These are phyloP conservation scores for Aegypius monachus DNA, from an alignment of 2,113 vertebrate species.

Conservation along the genomic window DNA sequence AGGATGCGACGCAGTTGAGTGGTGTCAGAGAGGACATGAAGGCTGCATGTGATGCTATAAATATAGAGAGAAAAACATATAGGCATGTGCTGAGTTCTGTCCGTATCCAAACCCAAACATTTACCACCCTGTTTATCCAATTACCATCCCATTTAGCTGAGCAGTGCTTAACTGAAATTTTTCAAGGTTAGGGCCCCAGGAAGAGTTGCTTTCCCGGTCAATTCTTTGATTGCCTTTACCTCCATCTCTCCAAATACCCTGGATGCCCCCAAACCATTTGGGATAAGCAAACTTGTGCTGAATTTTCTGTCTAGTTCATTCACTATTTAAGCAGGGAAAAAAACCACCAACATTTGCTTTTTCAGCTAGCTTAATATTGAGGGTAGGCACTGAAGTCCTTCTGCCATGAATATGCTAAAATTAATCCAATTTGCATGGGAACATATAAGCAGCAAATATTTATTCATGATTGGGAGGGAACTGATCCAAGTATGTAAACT, in stretches of 20 bases:
- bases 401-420: slow-evolving; percentile 46
- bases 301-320: slow-evolving; percentile 5
- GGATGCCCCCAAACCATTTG: slow-evolving; percentile 23
- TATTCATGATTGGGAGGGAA: slow-evolving; percentile 43
- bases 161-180: slow-evolving; percentile 14
- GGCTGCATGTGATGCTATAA: not conserved
- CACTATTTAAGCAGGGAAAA: not conserved
- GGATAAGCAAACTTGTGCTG: not conserved
- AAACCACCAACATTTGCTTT: not conserved
- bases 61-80: not conserved
- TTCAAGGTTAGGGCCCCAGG: slow-evolving; percentile 31
- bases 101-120: not conserved
- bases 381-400: slow-evolving; percentile 26
- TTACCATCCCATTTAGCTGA: slow-evolving; percentile 19
- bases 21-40: not conserved
- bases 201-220: not conserved
- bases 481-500: slow-evolving; percentile 6
- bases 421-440: slow-evolving; percentile 67
- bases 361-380: slow-evolving; percentile 40
- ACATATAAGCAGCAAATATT: slow-evolving; percentile 57
- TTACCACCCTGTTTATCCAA: slow-evolving; percentile 21
- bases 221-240: slow-evolving; percentile 21
- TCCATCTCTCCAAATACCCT: slow-evolving; percentile 1
- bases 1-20: rapidly evolving
- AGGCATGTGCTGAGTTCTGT: not conserved